Base-by-base conservation (phyloP, 2,113 vertebrate genomes). In the Morone saxatilis region DNA sequence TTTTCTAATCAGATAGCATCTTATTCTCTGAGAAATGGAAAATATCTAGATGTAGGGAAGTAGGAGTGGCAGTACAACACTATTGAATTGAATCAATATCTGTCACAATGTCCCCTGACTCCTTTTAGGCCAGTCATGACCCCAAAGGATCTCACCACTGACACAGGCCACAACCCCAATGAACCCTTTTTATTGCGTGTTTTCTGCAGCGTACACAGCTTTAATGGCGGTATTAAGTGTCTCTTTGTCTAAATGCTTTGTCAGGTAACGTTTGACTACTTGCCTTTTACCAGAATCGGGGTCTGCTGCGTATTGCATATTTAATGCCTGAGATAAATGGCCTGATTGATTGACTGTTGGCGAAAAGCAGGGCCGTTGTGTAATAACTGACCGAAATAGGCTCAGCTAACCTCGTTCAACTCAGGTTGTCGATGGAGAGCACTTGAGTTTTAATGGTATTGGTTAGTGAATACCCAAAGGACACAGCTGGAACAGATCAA, bases 291-390 rank as follows among this genome's bases (percentile, higher is more conserved):
- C 41, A 41, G 60, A 59, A 19, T 54, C 17, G 54, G 43, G n/a
- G 40, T 41, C 71, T 47, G 7, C 48, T 31, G 20, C 60, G 56
- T 84, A 16, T 71, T 89, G 86, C 86, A 85, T 85, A 71, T 85
- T 91, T 85, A 85, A 88, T 88, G 77, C 19, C 59, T 71, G n/a
- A 66, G 57, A 86, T 84, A 74, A 89, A 90, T 72, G 76, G 47
- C 66, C 11, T 43, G 67, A 71, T 76, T 59, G 63, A 73, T 74
- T 62, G 74, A 60, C 43, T 88, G 47, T 81, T 90, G 84, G 79
- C 76, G 61, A 67, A 31, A 77, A 22, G 53, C 66, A 71, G 74
- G 78, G 74, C 74, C 54, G 68, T 57, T 71, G 31, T 22, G 12
- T 71, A 81, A 76, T 22, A 65, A 71, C 25, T 1, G 70, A 40